Evolutionary conservation across 2,113 vertebrate species (phyloP).

Genomic region (Puffinus mauretanicus): DNA sequence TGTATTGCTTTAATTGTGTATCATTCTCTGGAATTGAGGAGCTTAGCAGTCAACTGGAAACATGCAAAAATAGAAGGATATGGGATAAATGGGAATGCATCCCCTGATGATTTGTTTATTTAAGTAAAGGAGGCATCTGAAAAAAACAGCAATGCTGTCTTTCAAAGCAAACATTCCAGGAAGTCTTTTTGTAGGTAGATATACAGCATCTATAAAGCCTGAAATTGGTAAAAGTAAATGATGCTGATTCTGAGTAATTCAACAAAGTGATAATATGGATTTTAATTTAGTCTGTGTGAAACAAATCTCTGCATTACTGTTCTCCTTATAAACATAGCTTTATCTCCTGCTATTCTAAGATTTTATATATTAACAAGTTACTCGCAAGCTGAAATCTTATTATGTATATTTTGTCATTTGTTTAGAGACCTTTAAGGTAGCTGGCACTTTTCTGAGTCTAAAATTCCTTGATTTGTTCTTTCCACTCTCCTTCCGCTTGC

Average conservation of each 20-base stretch:
- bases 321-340: not conserved
- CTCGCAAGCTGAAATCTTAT: not conserved
- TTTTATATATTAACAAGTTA: not conserved
- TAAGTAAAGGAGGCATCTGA: not conserved
- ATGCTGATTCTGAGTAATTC: not conserved
- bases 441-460: not conserved
- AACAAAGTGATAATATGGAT: not conserved
- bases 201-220: not conserved
- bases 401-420: not conserved
- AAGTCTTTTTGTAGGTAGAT: conserved; percentile 32
- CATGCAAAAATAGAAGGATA: not conserved
- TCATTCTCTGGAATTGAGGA: not conserved
- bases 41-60: conserved; percentile 14
- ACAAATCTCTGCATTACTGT: conserved; percentile 6
- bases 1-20: not conserved
- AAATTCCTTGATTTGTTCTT: conserved; percentile 4
- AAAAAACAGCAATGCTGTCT: not conserved
- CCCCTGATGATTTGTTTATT: conserved; percentile 21
- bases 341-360: not conserved
- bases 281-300: conserved; percentile 29
- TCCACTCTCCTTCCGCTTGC: accelerated
- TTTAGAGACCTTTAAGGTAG: not conserved
- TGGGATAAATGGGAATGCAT: not conserved
- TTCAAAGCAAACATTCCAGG: not conserved
- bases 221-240: not conserved